Conservation (phyloP, 1,140 invertebrate species). For the Drosophila mayri region DNA sequence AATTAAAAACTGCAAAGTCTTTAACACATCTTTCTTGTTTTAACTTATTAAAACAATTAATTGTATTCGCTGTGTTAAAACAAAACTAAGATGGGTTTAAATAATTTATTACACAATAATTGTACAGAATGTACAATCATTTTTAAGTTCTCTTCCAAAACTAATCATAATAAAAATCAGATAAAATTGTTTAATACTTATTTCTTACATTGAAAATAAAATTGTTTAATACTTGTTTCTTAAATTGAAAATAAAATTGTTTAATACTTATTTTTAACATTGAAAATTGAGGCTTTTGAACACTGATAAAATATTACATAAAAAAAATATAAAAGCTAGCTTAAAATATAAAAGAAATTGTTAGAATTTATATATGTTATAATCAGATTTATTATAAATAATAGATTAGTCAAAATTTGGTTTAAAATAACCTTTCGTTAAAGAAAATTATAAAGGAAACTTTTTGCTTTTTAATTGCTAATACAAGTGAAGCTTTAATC, state of each 20-base stretch:
- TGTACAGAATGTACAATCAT: too few relatives aligned
- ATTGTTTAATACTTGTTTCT: too few relatives aligned
- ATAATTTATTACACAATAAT: too few relatives aligned
- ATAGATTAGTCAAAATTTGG: neutral
- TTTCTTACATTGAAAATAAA: neutral
- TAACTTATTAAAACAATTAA: neutral
- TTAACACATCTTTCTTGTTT: neutral
- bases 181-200: neutral
- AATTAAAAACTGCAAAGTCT: neutral
- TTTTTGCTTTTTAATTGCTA: neutral
- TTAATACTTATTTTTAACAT: too few relatives aligned
- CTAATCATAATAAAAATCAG: neutral
- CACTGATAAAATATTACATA: too few relatives aligned
- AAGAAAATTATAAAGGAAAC: fast-evolving
- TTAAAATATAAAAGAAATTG: too few relatives aligned
- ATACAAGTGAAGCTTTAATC: neutral
- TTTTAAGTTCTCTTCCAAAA: neutral
- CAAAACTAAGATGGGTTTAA: too few relatives aligned
- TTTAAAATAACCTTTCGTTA: neutral
- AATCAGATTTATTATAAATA: too few relatives aligned
- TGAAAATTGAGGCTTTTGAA: too few relatives aligned
- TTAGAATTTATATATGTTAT: too few relatives aligned
- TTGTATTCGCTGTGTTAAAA: neutral
- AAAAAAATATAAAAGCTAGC: too few relatives aligned
- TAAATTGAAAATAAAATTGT: neutral